Base-by-base conservation (phyloP, 2,113 vertebrate species). In the Leucosticte australis region DNA sequence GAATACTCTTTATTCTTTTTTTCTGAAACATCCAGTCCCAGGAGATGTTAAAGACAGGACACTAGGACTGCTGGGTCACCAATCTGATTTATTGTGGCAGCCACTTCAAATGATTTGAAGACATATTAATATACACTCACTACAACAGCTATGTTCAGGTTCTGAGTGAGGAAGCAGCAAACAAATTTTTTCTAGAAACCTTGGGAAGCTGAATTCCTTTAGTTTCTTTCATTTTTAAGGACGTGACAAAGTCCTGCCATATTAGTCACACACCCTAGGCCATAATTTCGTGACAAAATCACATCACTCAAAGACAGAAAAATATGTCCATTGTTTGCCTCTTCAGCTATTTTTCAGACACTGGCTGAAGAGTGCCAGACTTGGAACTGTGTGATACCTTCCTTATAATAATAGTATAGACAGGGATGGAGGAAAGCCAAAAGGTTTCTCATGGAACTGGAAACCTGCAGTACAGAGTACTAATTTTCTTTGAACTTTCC, bases 401-500 rank as follows among this genome's bases (percentile, higher is more conserved):
- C 52, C 33, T 31, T 55, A 9, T 33, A 93, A 90, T 88, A 88
- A 74, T 37, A 55, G 9, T 63, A 88, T 52, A 77, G 42, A 59
- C n/a, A 62, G 21, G 10, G 17, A 80, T 24, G 13, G 35, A 95
- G 88, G 65, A 35, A 73, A 2, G 10, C 37, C 76, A 87, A 62
- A 92, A 92, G 37, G 8, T 90, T 93, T 88, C 74, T 80, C n/a
- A 47, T 42, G 74, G 71, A 93, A 89, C 71, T 9, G 24, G 59
- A 94, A 90, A 77, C 20, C 39, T 90, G 50, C 26, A 91, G 68
- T 53, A 73, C 0, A 57, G 28, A 90, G 30, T 35, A 76, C 10
- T 62, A 69, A 80, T 91, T 87, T 91, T 90, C 57, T 83, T 95
- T 92, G 91, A 87, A 94, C 70, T 89, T 95, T 85, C 87, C 74